phyloP scores from a whole-genome alignment of 2,797 vertebrate species.

The Spinus pinus region DNA sequence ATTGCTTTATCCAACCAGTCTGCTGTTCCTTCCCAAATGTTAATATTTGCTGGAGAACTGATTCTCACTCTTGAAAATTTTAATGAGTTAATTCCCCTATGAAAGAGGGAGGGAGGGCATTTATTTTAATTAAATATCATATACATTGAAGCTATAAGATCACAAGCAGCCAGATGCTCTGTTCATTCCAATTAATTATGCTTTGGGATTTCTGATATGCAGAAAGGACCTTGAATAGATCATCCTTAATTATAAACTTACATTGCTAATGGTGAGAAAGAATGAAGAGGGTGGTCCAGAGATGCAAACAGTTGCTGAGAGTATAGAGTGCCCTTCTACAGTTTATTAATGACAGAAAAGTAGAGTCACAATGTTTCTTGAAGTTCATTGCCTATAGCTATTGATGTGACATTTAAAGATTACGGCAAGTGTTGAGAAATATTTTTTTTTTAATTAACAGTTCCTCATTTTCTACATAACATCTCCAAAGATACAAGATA shows the following conservation, averaged over 20 bases:
- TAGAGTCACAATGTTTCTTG: not conserved
- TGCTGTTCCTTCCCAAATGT: slow-evolving; percentile 11
- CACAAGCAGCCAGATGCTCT: slow-evolving; percentile 24
- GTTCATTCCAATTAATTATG: slow-evolving; percentile 34
- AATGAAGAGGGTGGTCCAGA: not conserved
- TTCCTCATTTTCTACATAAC: not conserved
- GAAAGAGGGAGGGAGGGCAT: not conserved
- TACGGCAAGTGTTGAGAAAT: not conserved
- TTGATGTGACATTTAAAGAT: not conserved
- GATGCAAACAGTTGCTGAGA: not conserved
- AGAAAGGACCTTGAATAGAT: slow-evolving; percentile 28
- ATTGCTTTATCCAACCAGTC: not conserved
- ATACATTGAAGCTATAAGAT: not conserved
- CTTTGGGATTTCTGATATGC: slow-evolving; percentile 27
- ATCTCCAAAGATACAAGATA: not conserved
- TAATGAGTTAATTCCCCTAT: slow-evolving; percentile 5
- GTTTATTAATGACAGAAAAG: not conserved
- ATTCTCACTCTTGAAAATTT: not conserved
- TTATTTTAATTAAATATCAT: slow-evolving; percentile 35
- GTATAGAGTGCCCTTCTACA: not conserved
- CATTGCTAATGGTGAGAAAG: not conserved
- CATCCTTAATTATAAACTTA: slow-evolving; percentile 1
- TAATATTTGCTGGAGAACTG: slow-evolving; percentile 32
- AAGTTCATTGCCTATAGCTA: not conserved
- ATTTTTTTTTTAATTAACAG: not conserved